These are phyloP conservation scores for Rhizomys pruinosus DNA, from an alignment of 2,113 vertebrate species.

Conservation along the genomic window DNA sequence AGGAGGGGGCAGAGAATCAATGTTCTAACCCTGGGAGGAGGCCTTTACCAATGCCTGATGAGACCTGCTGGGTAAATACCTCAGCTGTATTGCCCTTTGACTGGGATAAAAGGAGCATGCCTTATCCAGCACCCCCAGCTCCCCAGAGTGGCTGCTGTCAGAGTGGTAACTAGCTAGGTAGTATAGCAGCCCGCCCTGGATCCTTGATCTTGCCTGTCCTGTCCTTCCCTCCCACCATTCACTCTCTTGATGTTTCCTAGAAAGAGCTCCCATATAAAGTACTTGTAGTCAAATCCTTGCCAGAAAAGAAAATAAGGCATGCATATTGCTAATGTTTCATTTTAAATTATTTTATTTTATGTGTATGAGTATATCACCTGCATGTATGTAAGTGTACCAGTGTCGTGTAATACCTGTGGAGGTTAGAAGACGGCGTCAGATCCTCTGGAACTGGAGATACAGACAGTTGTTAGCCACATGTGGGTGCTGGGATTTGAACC, in stretches of 20 bases:
- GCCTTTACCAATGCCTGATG: not conserved
- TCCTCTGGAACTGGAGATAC: not conserved
- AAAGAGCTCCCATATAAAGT: constrained; percentile 34
- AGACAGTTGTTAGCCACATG: not conserved
- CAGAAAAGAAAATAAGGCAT: constrained; percentile 2
- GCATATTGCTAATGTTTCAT: not conserved
- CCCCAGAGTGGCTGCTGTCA: not conserved
- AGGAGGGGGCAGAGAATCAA: not conserved
- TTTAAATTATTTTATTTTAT: not conserved
- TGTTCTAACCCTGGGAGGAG: not conserved
- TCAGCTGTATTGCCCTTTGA: not conserved
- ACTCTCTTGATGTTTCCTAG: not conserved
- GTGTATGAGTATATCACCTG: not conserved
- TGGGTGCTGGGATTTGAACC: not conserved
- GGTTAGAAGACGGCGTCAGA: not conserved
- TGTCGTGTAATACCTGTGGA: not conserved
- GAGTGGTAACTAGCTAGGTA: not conserved
- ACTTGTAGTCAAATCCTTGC: not conserved
- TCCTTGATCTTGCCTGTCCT: not conserved
- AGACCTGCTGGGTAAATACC: not conserved
- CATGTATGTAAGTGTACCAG: not conserved
- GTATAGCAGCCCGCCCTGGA: not conserved
- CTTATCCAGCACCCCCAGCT: not conserved
- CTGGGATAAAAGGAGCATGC: not conserved
- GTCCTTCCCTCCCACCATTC: not conserved